Percentiles rank a stretch among this genome's conserved stretches.
These are phyloP conservation scores for Synanceia verrucosa DNA, from an alignment of 2,797 vertebrate genomes.

Conservation along the genomic window DNA sequence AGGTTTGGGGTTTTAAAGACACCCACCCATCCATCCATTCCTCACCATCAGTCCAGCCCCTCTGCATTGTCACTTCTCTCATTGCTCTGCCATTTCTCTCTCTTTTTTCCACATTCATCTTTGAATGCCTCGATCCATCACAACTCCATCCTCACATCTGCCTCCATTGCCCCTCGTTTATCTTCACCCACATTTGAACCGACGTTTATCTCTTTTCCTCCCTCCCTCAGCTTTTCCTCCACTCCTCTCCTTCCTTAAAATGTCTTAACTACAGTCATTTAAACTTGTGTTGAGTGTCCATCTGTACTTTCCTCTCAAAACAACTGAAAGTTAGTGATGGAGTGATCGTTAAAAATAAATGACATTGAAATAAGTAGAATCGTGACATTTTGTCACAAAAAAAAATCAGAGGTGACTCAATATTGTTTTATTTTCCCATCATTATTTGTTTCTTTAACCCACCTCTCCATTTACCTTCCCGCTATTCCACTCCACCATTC, in stretches of 20 bases:
- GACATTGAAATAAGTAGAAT: neutral
- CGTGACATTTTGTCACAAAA: neutral
- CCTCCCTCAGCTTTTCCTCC: constrained; percentile 1
- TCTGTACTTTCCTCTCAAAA: neutral
- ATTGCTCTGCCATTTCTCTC: constrained; percentile 28
- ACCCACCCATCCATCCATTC: constrained; percentile 44
- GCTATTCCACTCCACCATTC: neutral
- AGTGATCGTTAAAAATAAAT: no score
- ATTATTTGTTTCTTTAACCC: neutral
- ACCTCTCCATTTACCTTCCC: constrained; percentile 1
- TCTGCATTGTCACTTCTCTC: constrained; percentile 48
- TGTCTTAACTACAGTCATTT: constrained; percentile 18
- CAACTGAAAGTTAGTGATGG: neutral
- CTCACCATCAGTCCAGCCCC: constrained; percentile 41
- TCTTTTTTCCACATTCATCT: constrained; percentile 47
- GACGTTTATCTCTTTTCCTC: constrained; percentile 21
- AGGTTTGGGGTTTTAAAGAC: constrained; percentile 50
- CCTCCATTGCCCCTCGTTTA: constrained; percentile 29
- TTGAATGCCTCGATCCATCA: constrained; percentile 46
- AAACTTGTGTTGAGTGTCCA: neutral
- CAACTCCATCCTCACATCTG: constrained; percentile 41
- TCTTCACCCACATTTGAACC: constrained; percentile 14
- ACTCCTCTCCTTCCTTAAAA: constrained; percentile 9
- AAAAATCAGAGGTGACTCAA: neutral
- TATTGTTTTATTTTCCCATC: no score